Conservation (phyloP, 2,888 invertebrate genomes). For the Erebia ligea region DNA sequence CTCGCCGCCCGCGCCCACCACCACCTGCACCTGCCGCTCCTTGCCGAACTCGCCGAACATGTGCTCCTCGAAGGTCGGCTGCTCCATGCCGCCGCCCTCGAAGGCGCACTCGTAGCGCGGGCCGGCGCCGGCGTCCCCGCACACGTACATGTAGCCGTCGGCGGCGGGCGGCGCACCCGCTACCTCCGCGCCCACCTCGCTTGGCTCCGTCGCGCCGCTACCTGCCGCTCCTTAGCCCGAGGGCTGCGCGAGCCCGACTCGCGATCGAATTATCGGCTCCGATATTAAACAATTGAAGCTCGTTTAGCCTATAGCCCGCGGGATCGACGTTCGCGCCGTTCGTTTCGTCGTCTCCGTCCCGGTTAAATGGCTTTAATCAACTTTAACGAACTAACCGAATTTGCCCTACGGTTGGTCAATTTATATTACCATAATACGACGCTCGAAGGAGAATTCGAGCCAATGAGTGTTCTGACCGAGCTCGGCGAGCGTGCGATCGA, state of each 20-base stretch:
- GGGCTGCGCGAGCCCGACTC: constrained; percentile 52
- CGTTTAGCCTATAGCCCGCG: constrained; percentile 70
- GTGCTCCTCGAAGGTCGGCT: constrained; percentile 88
- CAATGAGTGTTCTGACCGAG: constrained; percentile 66
- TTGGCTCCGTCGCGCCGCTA: constrained; percentile 73
- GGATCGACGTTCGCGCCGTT: constrained; percentile 79
- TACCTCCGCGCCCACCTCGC: constrained; percentile 75
- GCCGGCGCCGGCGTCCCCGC: constrained; percentile 64
- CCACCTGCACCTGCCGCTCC: constrained; percentile 75
- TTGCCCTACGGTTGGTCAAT: constrained; percentile 83
- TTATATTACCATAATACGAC: constrained; percentile 82
- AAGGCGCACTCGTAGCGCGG: constrained; percentile 75
- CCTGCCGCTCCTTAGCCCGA: constrained; percentile 50
- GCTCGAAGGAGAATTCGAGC: constrained; percentile 55
- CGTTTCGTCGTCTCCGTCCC: constrained; percentile 77
- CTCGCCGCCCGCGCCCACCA: constrained; percentile 78
- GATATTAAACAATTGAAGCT: constrained; percentile 80
- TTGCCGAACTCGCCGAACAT: constrained; percentile 90
- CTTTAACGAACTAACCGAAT: constrained; percentile 84
- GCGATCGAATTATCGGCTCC: constrained; percentile 59
- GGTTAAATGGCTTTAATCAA: constrained; percentile 84
- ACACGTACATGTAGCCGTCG: constrained; percentile 79
- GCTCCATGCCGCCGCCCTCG: constrained; percentile 84
- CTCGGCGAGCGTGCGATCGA: constrained; percentile 44
- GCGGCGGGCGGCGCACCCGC: constrained; percentile 77